These are phyloP conservation scores for Doryteuthis pealeii DNA, from an alignment of 1,140 invertebrate species.

Conservation along the genomic window DNA sequence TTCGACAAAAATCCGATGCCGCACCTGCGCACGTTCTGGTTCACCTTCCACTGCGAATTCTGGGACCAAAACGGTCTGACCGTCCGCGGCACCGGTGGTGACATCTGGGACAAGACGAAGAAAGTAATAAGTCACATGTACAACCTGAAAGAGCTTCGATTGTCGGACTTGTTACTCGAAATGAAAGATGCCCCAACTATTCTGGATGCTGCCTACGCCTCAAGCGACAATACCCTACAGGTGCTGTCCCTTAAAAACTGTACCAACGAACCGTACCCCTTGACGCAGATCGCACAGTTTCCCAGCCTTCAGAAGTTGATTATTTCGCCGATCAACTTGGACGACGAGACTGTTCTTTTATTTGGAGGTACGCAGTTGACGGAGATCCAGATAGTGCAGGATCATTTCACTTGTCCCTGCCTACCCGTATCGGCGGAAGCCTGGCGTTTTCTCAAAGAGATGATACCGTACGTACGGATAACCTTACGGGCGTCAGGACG, in stretches of 20 bases:
- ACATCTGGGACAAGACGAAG: slow-evolving; percentile 51
- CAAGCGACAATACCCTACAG: slow-evolving; percentile 68
- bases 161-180: slow-evolving; percentile 79
- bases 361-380: slow-evolving; percentile 63
- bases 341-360: slow-evolving; percentile 71
- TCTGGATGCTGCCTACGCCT: slow-evolving; percentile 70
- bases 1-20: slow-evolving; percentile 51
- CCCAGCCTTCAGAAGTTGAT: slow-evolving; percentile 72
- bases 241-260: slow-evolving; percentile 75
- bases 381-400: slow-evolving; percentile 79
- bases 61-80: slow-evolving; percentile 62
- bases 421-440: slow-evolving; percentile 35
- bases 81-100: slow-evolving; percentile 71
- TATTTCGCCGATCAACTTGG: slow-evolving; percentile 80
- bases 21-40: slow-evolving; percentile 63
- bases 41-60: slow-evolving; percentile 78
- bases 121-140: slow-evolving; percentile 71
- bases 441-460: slow-evolving; percentile 43
- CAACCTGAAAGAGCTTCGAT: slow-evolving; percentile 69
- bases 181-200: slow-evolving; percentile 62
- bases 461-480: slow-evolving; percentile 42
- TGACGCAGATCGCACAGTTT: slow-evolving; percentile 76
- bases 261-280: slow-evolving; percentile 72
- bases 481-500: slow-evolving; percentile 36
- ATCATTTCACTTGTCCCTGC: slow-evolving; percentile 65